These are phyloP conservation scores for Drosophila funebris DNA, from an alignment of 1,140 invertebrate genomes.

Conservation along the genomic window DNA sequence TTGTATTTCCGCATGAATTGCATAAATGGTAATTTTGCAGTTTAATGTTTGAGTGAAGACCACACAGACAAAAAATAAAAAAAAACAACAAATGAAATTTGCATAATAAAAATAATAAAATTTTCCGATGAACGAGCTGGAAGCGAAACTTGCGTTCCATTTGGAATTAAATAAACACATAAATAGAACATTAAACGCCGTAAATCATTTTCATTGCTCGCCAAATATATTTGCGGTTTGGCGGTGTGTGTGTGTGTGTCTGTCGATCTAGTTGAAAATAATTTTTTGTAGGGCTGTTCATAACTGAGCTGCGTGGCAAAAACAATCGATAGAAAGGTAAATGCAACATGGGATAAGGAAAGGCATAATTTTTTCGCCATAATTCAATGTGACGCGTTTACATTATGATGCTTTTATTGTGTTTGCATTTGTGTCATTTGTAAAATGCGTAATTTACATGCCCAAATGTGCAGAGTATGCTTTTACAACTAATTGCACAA, in stretches of 20 bases:
- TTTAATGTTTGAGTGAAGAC: slow-evolving; percentile 69
- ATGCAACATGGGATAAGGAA: neutral
- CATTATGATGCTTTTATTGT: slow-evolving; percentile 71
- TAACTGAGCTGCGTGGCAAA: slow-evolving; percentile 30
- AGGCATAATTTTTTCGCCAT: slow-evolving; percentile 51
- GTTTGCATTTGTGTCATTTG: slow-evolving; percentile 46
- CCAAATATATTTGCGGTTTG: slow-evolving; percentile 67
- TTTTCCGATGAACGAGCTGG: slow-evolving; percentile 28
- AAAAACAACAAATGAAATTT: slow-evolving; percentile 38
- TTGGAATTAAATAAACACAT: slow-evolving; percentile 77
- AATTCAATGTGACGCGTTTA: slow-evolving; percentile 63
- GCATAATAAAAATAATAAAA: slow-evolving; percentile 61
- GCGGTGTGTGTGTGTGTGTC: slow-evolving; percentile 21
- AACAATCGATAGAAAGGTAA: slow-evolving; percentile 41
- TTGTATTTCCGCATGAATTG: slow-evolving; percentile 82
- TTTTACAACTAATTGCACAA: slow-evolving; percentile 68
- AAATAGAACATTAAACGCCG: slow-evolving; percentile 80
- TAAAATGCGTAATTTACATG: slow-evolving; percentile 73
- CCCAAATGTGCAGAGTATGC: slow-evolving; percentile 78
- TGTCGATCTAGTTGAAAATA: slow-evolving; percentile 15
- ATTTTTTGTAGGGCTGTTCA: slow-evolving; percentile 20
- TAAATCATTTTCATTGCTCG: slow-evolving; percentile 71
- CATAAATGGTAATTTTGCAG: slow-evolving; percentile 81
- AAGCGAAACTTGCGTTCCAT: slow-evolving; percentile 35
- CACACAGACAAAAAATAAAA: slow-evolving; percentile 27